A percentile compares a stretch with the other conserved stretches of the same genome.
These are phyloP conservation scores for Microplitis manilae DNA, from an alignment of 2,888 invertebrate species.

Conservation along the genomic window DNA sequence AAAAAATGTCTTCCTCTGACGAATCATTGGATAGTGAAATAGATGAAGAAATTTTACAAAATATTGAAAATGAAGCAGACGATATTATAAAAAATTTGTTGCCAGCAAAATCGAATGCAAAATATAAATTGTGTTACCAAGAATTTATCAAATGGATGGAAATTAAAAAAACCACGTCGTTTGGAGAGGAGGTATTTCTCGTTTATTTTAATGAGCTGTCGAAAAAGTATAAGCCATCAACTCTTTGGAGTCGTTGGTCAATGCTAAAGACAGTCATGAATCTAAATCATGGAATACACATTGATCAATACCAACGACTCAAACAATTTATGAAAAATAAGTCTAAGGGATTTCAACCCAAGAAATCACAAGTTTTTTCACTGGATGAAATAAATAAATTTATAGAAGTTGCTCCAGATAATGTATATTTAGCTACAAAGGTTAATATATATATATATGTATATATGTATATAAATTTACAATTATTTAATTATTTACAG, in stretches of 20 bases:
- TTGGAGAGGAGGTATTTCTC: constrained; percentile 34
- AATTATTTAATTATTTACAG: too few species aligned
- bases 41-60: too few species aligned
- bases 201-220: constrained; percentile 40
- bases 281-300: constrained; percentile 29
- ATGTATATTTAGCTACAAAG: constrained; percentile 32
- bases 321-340: constrained; percentile 22
- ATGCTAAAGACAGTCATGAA: constrained; percentile 41
- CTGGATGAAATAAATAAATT: constrained; percentile 32
- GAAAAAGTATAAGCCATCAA: constrained; percentile 35
- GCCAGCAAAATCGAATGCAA: too few species aligned
- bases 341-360: constrained; percentile 21
- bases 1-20: too few species aligned
- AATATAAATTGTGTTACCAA: too few species aligned
- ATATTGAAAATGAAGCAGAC: too few species aligned
- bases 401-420: constrained; percentile 35
- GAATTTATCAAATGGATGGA: too few species aligned
- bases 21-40: too few species aligned
- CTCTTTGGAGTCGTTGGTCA: constrained; percentile 37
- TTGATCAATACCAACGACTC: constrained; percentile 29
- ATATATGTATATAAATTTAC: too few species aligned
- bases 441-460: background rate
- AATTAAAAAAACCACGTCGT: background rate
- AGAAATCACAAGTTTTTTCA: constrained; percentile 33
- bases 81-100: too few species aligned